These are phyloP conservation scores for Rhinogobius similis DNA, from an alignment of 2,113 vertebrate species.

Conservation along the genomic window DNA sequence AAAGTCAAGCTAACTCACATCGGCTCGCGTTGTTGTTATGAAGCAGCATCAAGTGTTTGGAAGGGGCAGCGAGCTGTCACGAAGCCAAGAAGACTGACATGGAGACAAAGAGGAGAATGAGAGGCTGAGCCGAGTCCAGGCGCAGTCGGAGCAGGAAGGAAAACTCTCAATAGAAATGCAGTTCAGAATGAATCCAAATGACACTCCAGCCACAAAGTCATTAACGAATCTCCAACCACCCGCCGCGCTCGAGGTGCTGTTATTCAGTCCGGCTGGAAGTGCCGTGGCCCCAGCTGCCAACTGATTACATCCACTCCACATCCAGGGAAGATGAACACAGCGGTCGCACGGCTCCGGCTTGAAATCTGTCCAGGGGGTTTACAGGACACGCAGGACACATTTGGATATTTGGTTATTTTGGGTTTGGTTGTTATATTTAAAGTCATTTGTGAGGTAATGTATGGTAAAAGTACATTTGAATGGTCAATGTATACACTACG, in stretches of 20 bases:
- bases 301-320: constrained; percentile 47
- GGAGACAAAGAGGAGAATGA: constrained; percentile 19
- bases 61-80: constrained; percentile 50
- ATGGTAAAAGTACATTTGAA: too few relatives aligned
- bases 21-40: too few relatives aligned
- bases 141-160: constrained; percentile 69
- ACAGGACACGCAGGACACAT: neutral
- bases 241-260: constrained; percentile 15
- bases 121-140: constrained; percentile 37
- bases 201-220: constrained; percentile 46
- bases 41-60: neutral
- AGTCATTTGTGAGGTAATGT: too few relatives aligned
- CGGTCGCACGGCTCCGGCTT: neutral
- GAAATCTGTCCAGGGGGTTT: neutral
- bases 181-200: constrained; percentile 52
- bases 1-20: too few relatives aligned
- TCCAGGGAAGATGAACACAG: neutral
- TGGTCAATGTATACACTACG: too few relatives aligned
- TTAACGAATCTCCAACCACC: constrained; percentile 48
- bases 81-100: constrained; percentile 34
- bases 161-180: constrained; percentile 55
- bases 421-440: too few relatives aligned
- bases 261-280: constrained; percentile 52
- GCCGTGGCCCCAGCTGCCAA: constrained; percentile 62
- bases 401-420: neutral